Percentiles rank a stretch among this genome's conserved stretches.
These are phyloP conservation scores for Pluvialis apricaria DNA, from an alignment of 2,113 vertebrate species.

Conservation along the genomic window DNA sequence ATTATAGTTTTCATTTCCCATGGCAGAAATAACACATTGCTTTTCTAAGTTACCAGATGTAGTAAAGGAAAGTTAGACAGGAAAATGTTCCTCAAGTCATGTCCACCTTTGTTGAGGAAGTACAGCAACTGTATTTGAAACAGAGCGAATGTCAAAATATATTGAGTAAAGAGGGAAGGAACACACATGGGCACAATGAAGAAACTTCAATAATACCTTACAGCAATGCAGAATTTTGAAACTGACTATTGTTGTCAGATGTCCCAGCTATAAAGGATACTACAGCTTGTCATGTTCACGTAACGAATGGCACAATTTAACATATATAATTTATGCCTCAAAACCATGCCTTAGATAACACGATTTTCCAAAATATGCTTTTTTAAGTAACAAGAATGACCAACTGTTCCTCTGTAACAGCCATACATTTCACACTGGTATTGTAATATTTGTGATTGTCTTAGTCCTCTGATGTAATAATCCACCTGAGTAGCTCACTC, in stretches of 20 bases:
- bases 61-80: neutral
- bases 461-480: neutral
- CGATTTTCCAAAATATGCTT: neutral
- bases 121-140: neutral
- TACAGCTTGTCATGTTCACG: neutral
- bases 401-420: neutral
- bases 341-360: neutral
- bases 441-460: neutral
- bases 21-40: neutral
- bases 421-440: accelerated
- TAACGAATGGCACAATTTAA: accelerated
- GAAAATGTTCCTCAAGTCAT: neutral
- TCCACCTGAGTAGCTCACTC: neutral
- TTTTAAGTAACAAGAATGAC: neutral
- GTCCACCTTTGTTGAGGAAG: neutral
- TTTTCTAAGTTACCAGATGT: neutral
- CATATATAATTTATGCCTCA: neutral
- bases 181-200: neutral
- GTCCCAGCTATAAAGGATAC: neutral
- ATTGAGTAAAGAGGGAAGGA: neutral
- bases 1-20: neutral
- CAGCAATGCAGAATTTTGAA: neutral
- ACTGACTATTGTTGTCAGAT: neutral
- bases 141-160: neutral
- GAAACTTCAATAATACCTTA: neutral